These are phyloP conservation scores for Deroplatys truncata DNA, from an alignment of 2,888 invertebrate genomes.

Conservation along the genomic window DNA sequence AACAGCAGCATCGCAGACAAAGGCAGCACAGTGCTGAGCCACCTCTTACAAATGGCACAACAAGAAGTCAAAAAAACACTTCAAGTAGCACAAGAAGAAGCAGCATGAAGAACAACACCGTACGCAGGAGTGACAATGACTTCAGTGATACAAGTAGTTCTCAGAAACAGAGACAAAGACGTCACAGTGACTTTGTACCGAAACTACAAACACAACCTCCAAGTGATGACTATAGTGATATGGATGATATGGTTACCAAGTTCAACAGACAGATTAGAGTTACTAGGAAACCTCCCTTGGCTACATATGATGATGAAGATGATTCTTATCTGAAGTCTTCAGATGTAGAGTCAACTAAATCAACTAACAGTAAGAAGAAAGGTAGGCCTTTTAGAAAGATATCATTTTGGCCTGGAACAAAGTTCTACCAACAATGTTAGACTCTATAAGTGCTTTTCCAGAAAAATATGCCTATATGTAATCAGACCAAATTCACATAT, in stretches of 20 bases:
- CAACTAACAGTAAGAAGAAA: conserved; percentile 47
- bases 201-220: not conserved
- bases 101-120: not conserved
- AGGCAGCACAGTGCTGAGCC: conserved; percentile 11
- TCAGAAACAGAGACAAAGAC: not conserved
- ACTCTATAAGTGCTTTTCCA: not conserved
- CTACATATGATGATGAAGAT: conserved; percentile 17
- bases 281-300: conserved; percentile 16
- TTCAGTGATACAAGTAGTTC: not conserved
- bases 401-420: conserved; percentile 70
- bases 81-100: not conserved
- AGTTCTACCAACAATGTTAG: conserved; percentile 42
- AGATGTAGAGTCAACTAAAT: conserved; percentile 18
- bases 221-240: conserved; percentile 25
- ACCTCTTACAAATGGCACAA: not conserved
- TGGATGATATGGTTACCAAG: conserved; percentile 13
- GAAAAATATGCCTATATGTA: not conserved
- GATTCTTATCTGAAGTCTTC: conserved; percentile 21
- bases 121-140: not conserved
- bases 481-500: conserved; percentile 16
- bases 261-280: conserved; percentile 27
- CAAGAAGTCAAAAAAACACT: not conserved
- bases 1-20: not conserved
- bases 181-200: not conserved
- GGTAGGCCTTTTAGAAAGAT: conserved; percentile 70